Conservation (phyloP, 2,113 vertebrate genomes). For the Charina bottae region DNA sequence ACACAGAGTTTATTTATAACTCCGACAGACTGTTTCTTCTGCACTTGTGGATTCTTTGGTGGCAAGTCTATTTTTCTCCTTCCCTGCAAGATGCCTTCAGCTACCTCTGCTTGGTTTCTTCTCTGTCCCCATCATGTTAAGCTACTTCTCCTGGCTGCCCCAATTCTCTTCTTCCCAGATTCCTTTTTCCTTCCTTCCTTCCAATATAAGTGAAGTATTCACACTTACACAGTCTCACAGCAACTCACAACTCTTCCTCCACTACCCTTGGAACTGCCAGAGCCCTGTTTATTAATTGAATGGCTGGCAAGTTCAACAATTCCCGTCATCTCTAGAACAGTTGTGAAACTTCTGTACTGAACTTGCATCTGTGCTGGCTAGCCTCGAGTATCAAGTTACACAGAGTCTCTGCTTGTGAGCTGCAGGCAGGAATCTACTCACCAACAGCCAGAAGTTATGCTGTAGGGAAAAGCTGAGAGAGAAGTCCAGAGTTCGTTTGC, state of each 20-base stretch:
- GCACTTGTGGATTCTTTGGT: neutral
- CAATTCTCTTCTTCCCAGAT: neutral
- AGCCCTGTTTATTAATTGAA: too few species aligned
- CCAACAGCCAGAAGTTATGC: too few species aligned
- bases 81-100: neutral
- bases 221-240: too few species aligned
- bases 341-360: neutral
- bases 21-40: neutral
- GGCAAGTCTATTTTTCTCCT: neutral
- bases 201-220: neutral
- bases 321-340: neutral
- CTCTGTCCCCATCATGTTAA: neutral
- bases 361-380: too few species aligned
- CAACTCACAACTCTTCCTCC: too few species aligned
- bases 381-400: too few species aligned
- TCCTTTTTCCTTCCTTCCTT: neutral
- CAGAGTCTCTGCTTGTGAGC: too few species aligned
- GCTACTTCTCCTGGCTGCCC: neutral
- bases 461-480: too few species aligned
- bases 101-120: neutral
- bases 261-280: too few species aligned
- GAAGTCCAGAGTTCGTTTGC: too few species aligned
- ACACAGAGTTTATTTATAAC: neutral
- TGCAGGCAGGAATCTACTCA: too few species aligned
- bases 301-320: neutral